Percentiles rank a stretch among this genome's conserved stretches.
Conservation (phyloP, 2,888 invertebrate species). For the Andrena camellia region DNA sequence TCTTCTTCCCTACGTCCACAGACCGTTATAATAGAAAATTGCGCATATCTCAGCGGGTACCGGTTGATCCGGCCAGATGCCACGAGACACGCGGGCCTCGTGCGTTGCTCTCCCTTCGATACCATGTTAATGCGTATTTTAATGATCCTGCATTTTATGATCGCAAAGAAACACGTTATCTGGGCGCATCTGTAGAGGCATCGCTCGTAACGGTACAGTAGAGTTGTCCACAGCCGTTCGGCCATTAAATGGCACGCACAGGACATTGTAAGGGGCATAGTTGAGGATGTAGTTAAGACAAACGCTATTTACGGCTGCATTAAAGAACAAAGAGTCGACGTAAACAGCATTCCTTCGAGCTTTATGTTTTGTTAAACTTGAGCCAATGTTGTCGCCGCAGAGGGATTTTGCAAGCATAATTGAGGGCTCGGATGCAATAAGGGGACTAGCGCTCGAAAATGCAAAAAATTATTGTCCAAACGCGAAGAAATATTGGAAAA, state of each 20-base stretch:
- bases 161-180: slow-evolving; percentile 27
- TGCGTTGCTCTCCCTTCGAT: slow-evolving; percentile 27
- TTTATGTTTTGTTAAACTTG: slow-evolving; percentile 3
- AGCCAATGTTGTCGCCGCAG: not conserved
- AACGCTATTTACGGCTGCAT: slow-evolving; percentile 19
- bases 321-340: slow-evolving; percentile 1
- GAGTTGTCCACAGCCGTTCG: slow-evolving; percentile 11
- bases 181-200: not conserved
- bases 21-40: slow-evolving; percentile 58
- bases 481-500: no score
- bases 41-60: slow-evolving; percentile 38
- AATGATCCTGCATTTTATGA: slow-evolving; percentile 32
- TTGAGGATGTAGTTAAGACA: not conserved
- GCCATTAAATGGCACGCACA: slow-evolving; percentile 17
- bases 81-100: slow-evolving; percentile 14
- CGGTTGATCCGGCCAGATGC: slow-evolving; percentile 45
- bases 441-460: no score
- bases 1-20: slow-evolving; percentile 30
- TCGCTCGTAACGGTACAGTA: slow-evolving; percentile 43
- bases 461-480: no score
- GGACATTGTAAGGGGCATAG: slow-evolving; percentile 10
- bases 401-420: slow-evolving; percentile 6
- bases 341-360: slow-evolving; percentile 6
- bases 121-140: slow-evolving; percentile 35
- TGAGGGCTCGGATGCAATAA: no score